Conservation (phyloP, 2,888 invertebrate species). For the Rhyacophila evoluta region DNA sequence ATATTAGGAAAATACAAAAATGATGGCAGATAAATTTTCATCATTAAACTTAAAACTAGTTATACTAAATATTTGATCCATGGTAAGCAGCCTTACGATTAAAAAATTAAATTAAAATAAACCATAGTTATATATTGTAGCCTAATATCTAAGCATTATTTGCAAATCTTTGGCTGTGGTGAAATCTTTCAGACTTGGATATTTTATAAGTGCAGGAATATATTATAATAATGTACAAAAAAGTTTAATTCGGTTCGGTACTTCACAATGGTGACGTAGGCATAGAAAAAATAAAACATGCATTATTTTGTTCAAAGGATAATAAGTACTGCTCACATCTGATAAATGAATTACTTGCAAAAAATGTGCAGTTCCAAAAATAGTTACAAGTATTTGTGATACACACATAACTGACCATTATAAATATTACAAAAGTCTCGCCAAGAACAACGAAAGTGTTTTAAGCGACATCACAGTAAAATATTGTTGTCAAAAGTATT, state of each 20-base stretch:
- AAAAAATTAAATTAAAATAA: conserved; percentile 12
- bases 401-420: conserved; percentile 5
- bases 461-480: conserved; percentile 26
- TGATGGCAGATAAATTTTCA: not conserved
- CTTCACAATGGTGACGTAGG: conserved; percentile 1
- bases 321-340: conserved; percentile 26
- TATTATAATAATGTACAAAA: conserved; percentile 23
- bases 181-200: conserved; percentile 48
- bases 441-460: conserved; percentile 26
- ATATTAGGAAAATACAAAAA: not conserved
- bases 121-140: not conserved
- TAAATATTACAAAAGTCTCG: conserved; percentile 11
- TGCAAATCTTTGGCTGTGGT: conserved; percentile 50
- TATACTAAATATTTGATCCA: conserved; percentile 26
- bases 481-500: not conserved
- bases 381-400: not conserved
- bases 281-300: not conserved
- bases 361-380: not conserved
- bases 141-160: conserved; percentile 9
- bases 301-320: conserved; percentile 15
- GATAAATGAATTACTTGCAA: not conserved
- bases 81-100: not conserved
- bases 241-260: conserved; percentile 1
- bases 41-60: not conserved
- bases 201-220: conserved; percentile 39